Evolutionary conservation across 30 jellyfish, hydroid and myxozoan genomes (phyloP).

Genomic region (Rhopilema esculentum): DNA sequence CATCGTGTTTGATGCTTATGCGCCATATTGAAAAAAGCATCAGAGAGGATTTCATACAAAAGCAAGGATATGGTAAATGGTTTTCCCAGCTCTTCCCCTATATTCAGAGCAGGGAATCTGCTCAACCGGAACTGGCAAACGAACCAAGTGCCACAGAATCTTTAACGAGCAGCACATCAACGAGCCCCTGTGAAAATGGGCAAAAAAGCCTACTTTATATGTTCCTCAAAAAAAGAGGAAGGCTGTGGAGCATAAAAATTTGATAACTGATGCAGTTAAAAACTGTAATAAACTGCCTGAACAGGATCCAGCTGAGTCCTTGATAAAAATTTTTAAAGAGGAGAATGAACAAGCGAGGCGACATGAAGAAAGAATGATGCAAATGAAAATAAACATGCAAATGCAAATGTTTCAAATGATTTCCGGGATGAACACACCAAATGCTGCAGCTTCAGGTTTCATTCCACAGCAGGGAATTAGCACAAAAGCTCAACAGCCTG

Average conservation of each 20-base stretch:
- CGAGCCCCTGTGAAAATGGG: conserved; percentile 23
- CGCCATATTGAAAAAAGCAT: conserved; percentile 44
- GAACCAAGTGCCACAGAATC: conserved; percentile 50
- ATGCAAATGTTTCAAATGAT: conserved; percentile 29
- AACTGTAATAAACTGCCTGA: conserved; percentile 43
- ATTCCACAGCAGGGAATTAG: background rate
- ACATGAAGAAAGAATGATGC: conserved; percentile 49
- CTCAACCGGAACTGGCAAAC: conserved; percentile 48
- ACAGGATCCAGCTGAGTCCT: conserved; percentile 21
- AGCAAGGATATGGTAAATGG: conserved; percentile 59
- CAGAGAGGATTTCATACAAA: conserved; percentile 56
- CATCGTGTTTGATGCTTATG: too few relatives aligned
- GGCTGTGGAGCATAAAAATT: conserved; percentile 17
- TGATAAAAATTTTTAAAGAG: conserved; percentile 19
- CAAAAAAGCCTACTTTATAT: conserved; percentile 10
- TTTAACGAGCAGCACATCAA: conserved; percentile 29
- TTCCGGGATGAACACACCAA: conserved; percentile 24
- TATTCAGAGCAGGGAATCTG: conserved; percentile 62
- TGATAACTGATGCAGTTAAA: conserved; percentile 50
- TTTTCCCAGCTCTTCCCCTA: conserved; percentile 60
- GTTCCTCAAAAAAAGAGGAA: conserved; percentile 44
- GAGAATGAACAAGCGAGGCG: conserved; percentile 51
- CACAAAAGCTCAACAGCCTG: background rate
- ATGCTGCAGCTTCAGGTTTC: conserved; percentile 29
- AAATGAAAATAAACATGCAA: conserved; percentile 33